These are phyloP conservation scores for Yponomeuta plumbellus DNA, from an alignment of 2,888 invertebrate species.

Conservation along the genomic window DNA sequence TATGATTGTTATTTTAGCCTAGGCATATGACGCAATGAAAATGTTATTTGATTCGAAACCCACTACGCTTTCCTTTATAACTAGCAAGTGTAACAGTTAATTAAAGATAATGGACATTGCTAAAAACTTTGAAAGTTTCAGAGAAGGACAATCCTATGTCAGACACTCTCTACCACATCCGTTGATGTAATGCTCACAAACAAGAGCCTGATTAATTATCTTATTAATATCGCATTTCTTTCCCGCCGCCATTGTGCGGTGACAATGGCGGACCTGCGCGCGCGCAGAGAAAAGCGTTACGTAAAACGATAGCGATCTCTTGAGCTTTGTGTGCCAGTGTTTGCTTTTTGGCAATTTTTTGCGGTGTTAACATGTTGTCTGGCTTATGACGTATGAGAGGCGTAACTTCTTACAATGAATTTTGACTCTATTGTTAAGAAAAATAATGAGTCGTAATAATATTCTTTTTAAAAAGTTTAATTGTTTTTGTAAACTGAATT, in stretches of 20 bases:
- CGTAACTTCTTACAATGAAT: no score
- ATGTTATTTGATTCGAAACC: no score
- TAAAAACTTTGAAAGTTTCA: not conserved
- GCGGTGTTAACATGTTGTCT: not conserved
- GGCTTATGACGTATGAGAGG: not conserved
- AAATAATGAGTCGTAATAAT: no score
- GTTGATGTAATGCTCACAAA: conserved; percentile 44
- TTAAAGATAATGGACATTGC: not conserved
- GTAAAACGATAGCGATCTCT: conserved; percentile 30
- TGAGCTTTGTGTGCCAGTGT: not conserved
- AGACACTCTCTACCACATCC: conserved; percentile 38
- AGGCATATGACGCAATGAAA: no score
- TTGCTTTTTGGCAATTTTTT: not conserved
- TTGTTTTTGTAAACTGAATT: no score
- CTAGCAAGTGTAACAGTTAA: no score
- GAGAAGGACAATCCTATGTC: not conserved
- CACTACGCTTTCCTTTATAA: no score
- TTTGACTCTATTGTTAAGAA: no score
- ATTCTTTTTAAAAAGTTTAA: no score
- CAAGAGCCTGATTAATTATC: conserved; percentile 43
- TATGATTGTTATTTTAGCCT: no score
- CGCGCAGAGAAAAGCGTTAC: conserved; percentile 51
- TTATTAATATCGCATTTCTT: conserved; percentile 29
- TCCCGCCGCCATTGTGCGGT: conserved; percentile 34
- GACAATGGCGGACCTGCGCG: conserved; percentile 33